phyloP scores from a whole-genome alignment of 2,888 invertebrate genomes.

The Aporophyla lueneburgensis region DNA sequence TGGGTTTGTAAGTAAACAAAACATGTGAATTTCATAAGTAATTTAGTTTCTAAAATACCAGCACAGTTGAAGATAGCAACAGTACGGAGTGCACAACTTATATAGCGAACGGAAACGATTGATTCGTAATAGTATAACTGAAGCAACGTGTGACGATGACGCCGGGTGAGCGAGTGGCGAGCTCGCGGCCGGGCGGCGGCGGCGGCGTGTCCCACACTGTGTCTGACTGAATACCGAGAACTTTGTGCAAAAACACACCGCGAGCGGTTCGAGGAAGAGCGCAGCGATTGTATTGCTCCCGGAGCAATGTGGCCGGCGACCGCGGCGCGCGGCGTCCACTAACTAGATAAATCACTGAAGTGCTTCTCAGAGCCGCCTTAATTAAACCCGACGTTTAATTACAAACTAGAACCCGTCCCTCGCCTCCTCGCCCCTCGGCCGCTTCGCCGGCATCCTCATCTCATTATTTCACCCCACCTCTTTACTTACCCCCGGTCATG shows the following conservation, averaged over 20 bases:
- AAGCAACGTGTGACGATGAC: neutral
- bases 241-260: constrained; percentile 37
- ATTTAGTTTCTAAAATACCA: neutral
- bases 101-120: neutral
- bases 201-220: constrained; percentile 5
- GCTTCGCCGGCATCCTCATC: constrained; percentile 47
- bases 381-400: constrained; percentile 82
- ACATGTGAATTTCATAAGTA: neutral
- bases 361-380: constrained; percentile 69
- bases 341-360: constrained; percentile 77
- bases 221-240: constrained; percentile 59
- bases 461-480: constrained; percentile 55
- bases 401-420: constrained; percentile 67
- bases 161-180: neutral
- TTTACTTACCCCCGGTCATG: constrained; percentile 42
- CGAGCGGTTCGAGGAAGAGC: constrained; percentile 33
- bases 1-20: neutral
- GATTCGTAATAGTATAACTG: neutral
- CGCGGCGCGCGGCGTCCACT: constrained; percentile 38
- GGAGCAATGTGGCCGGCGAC: constrained; percentile 21
- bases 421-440: constrained; percentile 8
- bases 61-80: neutral
- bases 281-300: constrained; percentile 19
- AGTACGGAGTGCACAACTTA: neutral
- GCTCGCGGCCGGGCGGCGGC: too few species aligned